Evolutionary conservation across 2,888 invertebrate genomes (phyloP).

Genomic region (Protodeltote pygarga): DNA sequence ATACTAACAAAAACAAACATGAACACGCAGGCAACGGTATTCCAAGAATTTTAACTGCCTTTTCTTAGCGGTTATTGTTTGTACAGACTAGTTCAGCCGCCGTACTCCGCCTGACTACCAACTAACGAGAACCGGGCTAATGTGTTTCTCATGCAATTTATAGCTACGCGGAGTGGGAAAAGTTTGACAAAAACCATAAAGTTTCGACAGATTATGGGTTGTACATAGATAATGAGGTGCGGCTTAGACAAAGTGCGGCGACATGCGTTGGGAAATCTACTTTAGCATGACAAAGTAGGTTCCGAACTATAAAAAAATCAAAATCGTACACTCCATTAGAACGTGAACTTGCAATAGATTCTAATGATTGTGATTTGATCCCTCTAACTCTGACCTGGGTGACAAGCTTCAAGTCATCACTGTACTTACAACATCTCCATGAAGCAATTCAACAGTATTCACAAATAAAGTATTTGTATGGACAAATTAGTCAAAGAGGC

Average conservation of each 20-base stretch:
- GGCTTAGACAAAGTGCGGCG: conserved; percentile 4
- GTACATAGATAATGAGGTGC: conserved; percentile 33
- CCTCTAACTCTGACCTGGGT: too few relatives aligned
- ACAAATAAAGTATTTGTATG: too few relatives aligned
- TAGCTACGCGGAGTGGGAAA: conserved; percentile 24
- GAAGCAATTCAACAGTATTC: too few relatives aligned
- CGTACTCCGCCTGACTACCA: conserved; percentile 23
- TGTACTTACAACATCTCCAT: too few relatives aligned
- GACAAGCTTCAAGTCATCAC: too few relatives aligned
- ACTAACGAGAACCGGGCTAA: conserved; percentile 41
- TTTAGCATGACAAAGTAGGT: too few relatives aligned
- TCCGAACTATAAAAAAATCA: too few relatives aligned
- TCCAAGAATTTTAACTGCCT: conserved; percentile 4
- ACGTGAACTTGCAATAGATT: too few relatives aligned
- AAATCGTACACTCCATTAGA: too few relatives aligned
- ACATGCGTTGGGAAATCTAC: conserved; percentile 1
- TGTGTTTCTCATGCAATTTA: conserved; percentile 38
- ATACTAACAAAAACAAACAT: conserved; percentile 4
- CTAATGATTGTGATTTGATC: too few relatives aligned
- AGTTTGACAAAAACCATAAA: conserved; percentile 28
- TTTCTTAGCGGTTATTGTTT: conserved; percentile 14
- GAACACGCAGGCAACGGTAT: conserved; percentile 1
- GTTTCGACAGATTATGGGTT: conserved; percentile 33
- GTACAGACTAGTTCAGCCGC: conserved; percentile 12
- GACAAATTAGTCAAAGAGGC: too few relatives aligned